Evolutionary conservation across 2,113 vertebrate species (phyloP), one percentile per base, ranked within the genome.

Genomic region (Hipposideros armiger): DNA sequence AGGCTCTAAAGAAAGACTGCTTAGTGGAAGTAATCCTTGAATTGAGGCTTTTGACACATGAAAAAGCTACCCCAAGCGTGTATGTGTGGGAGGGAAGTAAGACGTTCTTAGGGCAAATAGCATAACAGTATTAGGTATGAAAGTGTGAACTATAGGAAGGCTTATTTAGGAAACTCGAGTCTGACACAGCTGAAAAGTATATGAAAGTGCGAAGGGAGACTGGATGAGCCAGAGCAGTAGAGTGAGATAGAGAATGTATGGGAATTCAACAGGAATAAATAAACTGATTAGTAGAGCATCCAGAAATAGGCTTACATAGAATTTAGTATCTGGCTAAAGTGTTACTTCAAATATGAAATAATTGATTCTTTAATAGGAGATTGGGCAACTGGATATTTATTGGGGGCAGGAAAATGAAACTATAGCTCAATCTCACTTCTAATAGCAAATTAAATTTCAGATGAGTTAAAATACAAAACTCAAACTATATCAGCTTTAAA

Each of bases 401-500:
- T 88, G 22, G 6, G 13, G 3, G 54, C 40, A 92, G 73, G 52
- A 91, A 91, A 62, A 91, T 17, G 78, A 22, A 58, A 77, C 22
- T 26, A 24, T 2, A n/a, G 5, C 50, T 89, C 19, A 60, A 72
- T 30, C 17, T 95, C 17, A n/a, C 17, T 80, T 50, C 32, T 14
- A 89, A 60, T 45, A 85, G 17, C 22, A 94, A 60, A 80, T 52
- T 70, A 66, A 92, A 64, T 80, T 62, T n/a, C 11, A 52, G 32
- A 3, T 50, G 32, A 84, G 3, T 73, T 42, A 66, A 82, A 85
- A 94, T 94, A 36, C 24, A 89, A 54, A 91, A 95, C 28, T 62
- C 36, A 69, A 78, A 56, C 10, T 40, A 40, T n/a, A 62, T 67
- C 52, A 6, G 0, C 28, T 92, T 80, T 70, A 77, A 60, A 87